Evolutionary conservation across 1,140 invertebrate genomes (phyloP).

Genomic region (Orchestia grillus): DNA sequence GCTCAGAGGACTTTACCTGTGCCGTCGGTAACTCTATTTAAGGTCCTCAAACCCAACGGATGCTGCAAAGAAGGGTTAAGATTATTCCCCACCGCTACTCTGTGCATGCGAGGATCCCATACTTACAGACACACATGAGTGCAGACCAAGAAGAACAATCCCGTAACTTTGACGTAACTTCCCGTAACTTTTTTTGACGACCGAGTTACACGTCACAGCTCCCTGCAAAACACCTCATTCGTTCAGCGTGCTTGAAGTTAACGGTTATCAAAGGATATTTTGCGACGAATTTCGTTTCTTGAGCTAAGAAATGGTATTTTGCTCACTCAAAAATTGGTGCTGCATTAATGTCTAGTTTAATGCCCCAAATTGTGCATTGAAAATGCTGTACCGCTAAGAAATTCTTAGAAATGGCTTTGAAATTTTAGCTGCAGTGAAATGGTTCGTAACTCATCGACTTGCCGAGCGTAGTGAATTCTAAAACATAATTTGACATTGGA

Average conservation of each 20-base stretch:
- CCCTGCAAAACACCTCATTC: too few relatives aligned
- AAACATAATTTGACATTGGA: neutral
- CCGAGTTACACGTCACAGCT: neutral
- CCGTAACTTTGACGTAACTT: too few relatives aligned
- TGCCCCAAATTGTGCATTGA: neutral
- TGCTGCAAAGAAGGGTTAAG: too few relatives aligned
- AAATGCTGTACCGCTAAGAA: neutral
- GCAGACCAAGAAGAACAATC: too few relatives aligned
- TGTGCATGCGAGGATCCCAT: too few relatives aligned
- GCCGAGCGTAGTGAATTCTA: neutral
- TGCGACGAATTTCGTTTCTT: neutral
- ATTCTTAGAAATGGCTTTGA: neutral
- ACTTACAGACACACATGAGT: too few relatives aligned
- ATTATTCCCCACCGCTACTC: too few relatives aligned
- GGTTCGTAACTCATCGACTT: neutral
- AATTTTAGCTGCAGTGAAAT: neutral
- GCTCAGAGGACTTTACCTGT: neutral
- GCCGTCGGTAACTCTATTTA: neutral
- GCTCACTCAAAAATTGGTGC: neutral
- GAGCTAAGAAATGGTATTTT: neutral
- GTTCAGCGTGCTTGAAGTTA: neutral
- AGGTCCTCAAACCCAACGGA: neutral
- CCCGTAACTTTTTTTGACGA: neutral
- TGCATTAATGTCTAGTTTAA: neutral
- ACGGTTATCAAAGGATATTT: neutral